phyloP scores from a whole-genome alignment of 2,888 invertebrate genomes.

The Drosophila prolongata region DNA sequence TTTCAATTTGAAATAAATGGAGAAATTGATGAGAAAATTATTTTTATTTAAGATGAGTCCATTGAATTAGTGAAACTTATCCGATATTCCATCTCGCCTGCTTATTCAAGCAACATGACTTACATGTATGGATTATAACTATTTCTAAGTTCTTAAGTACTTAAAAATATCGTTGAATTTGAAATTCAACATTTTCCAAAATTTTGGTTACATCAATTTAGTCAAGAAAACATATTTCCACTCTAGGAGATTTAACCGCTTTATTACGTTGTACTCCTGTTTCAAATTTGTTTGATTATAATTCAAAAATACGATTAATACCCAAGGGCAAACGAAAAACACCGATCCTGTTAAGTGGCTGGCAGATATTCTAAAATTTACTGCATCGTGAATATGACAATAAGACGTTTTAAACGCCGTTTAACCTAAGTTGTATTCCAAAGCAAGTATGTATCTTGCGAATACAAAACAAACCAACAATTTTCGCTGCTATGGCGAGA shows the following conservation, averaged over 20 bases:
- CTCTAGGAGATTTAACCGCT: neutral
- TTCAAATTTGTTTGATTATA: neutral
- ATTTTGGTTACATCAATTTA: neutral
- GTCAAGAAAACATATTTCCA: neutral
- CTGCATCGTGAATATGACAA: neutral
- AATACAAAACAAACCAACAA: neutral
- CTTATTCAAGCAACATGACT: neutral
- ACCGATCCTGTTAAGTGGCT: neutral
- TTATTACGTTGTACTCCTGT: neutral
- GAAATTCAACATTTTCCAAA: constrained; percentile 1
- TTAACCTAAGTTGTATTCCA: neutral
- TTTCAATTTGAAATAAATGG: neutral
- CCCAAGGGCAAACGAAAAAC: neutral
- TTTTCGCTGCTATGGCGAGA: neutral
- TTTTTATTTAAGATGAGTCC: neutral
- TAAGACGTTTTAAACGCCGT: neutral
- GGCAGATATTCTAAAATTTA: neutral
- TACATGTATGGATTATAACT: neutral
- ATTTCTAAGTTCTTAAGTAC: neutral
- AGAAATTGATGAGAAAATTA: neutral
- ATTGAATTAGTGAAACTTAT: neutral
- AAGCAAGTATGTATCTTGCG: neutral
- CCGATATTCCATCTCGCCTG: neutral
- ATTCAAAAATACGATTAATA: no score
- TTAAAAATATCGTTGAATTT: neutral